phyloP scores from a whole-genome alignment of 2,888 invertebrate genomes.

The Drosophila mulleri region DNA sequence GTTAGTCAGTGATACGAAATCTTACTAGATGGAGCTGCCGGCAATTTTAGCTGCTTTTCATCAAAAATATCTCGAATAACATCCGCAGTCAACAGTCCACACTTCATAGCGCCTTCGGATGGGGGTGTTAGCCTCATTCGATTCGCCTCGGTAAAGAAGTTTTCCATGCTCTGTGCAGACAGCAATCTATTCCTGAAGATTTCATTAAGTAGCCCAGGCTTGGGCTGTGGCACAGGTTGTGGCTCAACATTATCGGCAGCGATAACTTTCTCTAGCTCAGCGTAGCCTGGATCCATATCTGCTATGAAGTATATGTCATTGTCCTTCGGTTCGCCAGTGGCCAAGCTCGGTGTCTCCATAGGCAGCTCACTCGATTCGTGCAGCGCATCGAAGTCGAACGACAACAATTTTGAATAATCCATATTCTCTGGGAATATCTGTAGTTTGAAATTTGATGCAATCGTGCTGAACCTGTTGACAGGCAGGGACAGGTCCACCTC shows the following conservation, averaged over 20 bases:
- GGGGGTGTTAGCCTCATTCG: neutral
- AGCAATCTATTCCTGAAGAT: neutral
- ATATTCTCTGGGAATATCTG: slow-evolving; percentile 14
- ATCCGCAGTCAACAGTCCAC: neutral
- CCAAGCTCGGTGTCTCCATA: neutral
- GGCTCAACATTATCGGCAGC: neutral
- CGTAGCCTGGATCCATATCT: slow-evolving; percentile 4
- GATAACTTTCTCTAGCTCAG: neutral
- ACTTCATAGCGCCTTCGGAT: neutral
- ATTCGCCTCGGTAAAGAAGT: neutral
- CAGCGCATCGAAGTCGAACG: slow-evolving; percentile 12
- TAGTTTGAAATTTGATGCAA: slow-evolving; percentile 11
- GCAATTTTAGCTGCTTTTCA: neutral
- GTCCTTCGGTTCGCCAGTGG: neutral
- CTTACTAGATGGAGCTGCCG: slow-evolving; percentile 6
- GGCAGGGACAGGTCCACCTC: slow-evolving; percentile 21
- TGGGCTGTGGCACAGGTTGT: neutral
- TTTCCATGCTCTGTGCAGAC: neutral
- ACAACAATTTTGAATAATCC: slow-evolving; percentile 14
- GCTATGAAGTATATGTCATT: slow-evolving; percentile 1
- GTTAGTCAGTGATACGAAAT: neutral
- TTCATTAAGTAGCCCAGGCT: neutral
- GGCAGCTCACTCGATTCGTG: neutral
- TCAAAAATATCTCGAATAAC: neutral
- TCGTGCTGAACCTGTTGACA: slow-evolving; percentile 5